Percentiles rank a stretch among this genome's conserved stretches.
phyloP scores from a whole-genome alignment of 2,888 invertebrate genomes.

The Tetheella fluctuosa region DNA sequence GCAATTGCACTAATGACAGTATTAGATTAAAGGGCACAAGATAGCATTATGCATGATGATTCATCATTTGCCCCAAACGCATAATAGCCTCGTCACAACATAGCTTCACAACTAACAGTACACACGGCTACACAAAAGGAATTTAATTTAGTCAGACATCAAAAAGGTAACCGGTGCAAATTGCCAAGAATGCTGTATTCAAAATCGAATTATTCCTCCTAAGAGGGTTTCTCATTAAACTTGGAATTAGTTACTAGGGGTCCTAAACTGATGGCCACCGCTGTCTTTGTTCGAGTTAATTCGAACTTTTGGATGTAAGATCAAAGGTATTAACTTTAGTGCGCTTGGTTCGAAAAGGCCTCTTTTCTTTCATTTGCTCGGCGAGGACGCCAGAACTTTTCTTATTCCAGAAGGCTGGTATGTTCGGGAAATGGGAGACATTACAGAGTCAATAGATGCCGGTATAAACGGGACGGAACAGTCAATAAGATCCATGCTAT shows the following conservation, averaged over 20 bases:
- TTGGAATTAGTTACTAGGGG: constrained; percentile 72
- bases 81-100: constrained; percentile 27
- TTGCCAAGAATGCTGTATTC: constrained; percentile 58
- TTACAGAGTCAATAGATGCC: constrained; percentile 79
- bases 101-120: constrained; percentile 27
- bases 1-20: constrained; percentile 67
- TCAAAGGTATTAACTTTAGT: constrained; percentile 79
- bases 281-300: constrained; percentile 75
- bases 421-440: constrained; percentile 80
- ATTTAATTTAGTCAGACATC: constrained; percentile 34
- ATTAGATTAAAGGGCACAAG: constrained; percentile 51
- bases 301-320: constrained; percentile 74
- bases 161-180: constrained; percentile 43
- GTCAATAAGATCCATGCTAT: constrained; percentile 73
- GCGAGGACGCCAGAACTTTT: constrained; percentile 72
- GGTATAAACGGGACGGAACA: constrained; percentile 68
- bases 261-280: constrained; percentile 69
- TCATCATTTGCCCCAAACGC: constrained; percentile 38
- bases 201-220: constrained; percentile 72
- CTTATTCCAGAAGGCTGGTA: constrained; percentile 74
- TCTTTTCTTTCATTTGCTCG: constrained; percentile 72
- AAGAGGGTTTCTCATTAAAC: constrained; percentile 74
- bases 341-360: constrained; percentile 60
- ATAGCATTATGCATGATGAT: constrained; percentile 44
- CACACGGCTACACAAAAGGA: constrained; percentile 24